Evolutionary conservation across 2,888 invertebrate species (phyloP), one percentile per base, ranked within the genome.

Genomic region (Lomographa bimaculata): DNA sequence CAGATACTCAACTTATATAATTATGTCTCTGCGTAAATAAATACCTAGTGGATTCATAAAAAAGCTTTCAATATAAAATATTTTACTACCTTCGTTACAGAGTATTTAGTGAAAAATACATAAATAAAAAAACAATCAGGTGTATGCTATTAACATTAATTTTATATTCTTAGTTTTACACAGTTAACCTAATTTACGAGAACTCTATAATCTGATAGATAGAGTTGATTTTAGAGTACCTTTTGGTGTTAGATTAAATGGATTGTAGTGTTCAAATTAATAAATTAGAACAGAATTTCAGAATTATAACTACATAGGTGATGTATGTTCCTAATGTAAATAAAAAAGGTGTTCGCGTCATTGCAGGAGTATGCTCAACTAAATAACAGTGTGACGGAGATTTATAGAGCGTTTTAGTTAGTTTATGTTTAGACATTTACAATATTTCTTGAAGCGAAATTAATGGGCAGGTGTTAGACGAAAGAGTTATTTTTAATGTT

Each of bases 81-180:
- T 43, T 46, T 50, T 28, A 47, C 17, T 36, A 34, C 35, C 39
- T 19, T 40, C 39, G 20, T 21, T 33, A 42, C 33, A 20, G 37
- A 42, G 41, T 45, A 42, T 30, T 42, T 37, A 21, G 12, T 16
- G 25, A 17, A 44, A 30, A 25, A 28, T 9, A 36, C 48, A 44
- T 54, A 72, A 77, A 69, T 66, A 75, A 69, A 54, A 70, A 66
- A 71, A 66, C 71, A 67, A 64, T 70, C 80, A 81, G 82, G 81
- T 81, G 79, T 73, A 64, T 64, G 41, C 18, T 65, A 5, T 70
- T 68, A 71, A 68, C 49, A 35, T 46, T 66, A 66, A 78, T 80
- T 78, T 75, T 76, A 71, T 65, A 59, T 66, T 62, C 42, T 37
- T 41, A 59, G 48, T 53, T 54, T 55, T 56, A 40, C n/a, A n/a